Conservation (phyloP, 2,113 vertebrate genomes). For the Percina caprodes region DNA sequence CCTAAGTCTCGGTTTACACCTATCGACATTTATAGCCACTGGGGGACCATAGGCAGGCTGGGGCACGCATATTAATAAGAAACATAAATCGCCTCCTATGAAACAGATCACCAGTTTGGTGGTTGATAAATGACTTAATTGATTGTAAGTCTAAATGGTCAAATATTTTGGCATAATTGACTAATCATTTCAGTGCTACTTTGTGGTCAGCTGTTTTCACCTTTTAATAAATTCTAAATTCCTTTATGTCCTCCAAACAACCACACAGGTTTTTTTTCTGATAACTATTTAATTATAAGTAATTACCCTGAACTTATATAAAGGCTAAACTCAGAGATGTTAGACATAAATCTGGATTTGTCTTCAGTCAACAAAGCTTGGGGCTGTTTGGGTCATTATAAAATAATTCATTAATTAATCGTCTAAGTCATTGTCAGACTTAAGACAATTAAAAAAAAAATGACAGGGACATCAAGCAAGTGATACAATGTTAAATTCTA, state of each 20-base stretch:
- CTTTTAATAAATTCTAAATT: slow-evolving; percentile 1
- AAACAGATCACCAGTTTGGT: too few species aligned
- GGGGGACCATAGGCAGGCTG: too few species aligned
- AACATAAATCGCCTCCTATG: too few species aligned
- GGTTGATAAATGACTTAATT: neutral
- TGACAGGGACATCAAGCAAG: too few species aligned
- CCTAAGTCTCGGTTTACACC: too few species aligned
- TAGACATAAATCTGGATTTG: slow-evolving; percentile 2
- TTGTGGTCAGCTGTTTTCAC: neutral
- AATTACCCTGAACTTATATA: neutral
- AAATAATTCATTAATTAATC: neutral
- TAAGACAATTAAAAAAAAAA: too few species aligned
- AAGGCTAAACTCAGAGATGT: neutral
- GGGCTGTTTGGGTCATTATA: neutral
- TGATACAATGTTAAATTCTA: too few species aligned
- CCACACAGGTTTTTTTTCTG: neutral
- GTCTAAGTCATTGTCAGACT: neutral
- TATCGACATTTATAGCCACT: too few species aligned
- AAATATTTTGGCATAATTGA: neutral
- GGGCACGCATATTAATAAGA: too few species aligned
- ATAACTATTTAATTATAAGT: neutral
- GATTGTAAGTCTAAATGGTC: neutral
- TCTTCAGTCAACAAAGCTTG: slow-evolving; percentile 3
- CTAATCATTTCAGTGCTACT: neutral
- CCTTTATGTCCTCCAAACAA: neutral